These are phyloP conservation scores for Seira musarum DNA, from an alignment of 2,888 invertebrate genomes.

Conservation along the genomic window DNA sequence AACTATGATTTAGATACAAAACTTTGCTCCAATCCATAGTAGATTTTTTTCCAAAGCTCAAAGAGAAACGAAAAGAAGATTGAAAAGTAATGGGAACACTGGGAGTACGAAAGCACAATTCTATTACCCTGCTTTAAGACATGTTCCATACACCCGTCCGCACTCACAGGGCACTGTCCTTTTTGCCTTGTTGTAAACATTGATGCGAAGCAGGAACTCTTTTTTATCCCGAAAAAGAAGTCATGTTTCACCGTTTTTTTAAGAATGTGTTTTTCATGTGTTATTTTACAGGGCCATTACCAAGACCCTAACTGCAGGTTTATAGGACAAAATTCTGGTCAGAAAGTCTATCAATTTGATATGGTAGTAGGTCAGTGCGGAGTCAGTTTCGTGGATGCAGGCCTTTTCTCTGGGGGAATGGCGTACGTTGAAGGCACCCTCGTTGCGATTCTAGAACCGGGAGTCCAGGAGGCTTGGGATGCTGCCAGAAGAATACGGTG, in stretches of 20 bases:
- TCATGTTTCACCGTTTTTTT: background rate
- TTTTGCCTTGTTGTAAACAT: background rate
- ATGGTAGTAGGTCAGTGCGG: conserved; percentile 84
- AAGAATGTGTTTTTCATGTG: conserved; percentile 41
- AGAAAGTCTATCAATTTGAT: conserved; percentile 81
- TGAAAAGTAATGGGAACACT: background rate
- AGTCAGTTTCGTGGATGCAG: conserved; percentile 85
- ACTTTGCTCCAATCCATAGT: no score
- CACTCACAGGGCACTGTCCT: background rate
- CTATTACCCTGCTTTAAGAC: background rate
- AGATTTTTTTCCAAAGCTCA: no score
- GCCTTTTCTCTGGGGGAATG: conserved; percentile 81
- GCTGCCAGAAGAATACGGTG: conserved; percentile 84
- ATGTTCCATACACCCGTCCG: background rate
- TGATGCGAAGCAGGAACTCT: background rate
- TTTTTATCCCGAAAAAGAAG: background rate
- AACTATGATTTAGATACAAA: no score
- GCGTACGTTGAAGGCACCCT: conserved; percentile 79
- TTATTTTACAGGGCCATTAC: conserved; percentile 76
- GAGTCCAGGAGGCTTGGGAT: conserved; percentile 85
- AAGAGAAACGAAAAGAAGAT: no score
- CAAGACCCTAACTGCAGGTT: conserved; percentile 82
- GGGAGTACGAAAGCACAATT: background rate
- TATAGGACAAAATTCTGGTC: conserved; percentile 81
- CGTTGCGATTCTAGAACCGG: conserved; percentile 66